These are phyloP conservation scores for Ridgeia piscesae DNA, from an alignment of 1,140 invertebrate genomes.

Conservation along the genomic window DNA sequence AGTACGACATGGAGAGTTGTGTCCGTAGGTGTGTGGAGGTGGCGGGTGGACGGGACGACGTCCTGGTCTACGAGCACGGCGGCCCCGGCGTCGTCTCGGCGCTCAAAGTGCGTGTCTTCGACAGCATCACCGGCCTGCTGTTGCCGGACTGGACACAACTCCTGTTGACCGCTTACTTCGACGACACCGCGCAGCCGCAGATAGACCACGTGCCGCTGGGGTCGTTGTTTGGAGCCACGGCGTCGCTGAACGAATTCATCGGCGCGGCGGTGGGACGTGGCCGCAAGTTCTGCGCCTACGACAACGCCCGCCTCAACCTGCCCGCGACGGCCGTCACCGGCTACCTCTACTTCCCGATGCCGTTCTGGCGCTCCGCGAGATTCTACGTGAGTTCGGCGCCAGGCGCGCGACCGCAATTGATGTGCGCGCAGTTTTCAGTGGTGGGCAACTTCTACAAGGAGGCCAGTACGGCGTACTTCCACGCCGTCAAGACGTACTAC, in stretches of 20 bases:
- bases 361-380: constrained; percentile 24
- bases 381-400: not conserved
- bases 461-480: constrained; percentile 25
- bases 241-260: constrained; percentile 23
- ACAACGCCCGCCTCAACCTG: not conserved
- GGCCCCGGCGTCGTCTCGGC: constrained; percentile 21
- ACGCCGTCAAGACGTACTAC: constrained; percentile 16
- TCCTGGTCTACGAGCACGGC: not conserved
- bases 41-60: not conserved
- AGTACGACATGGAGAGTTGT: too few species aligned
- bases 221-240: constrained; percentile 22
- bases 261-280: constrained; percentile 24
- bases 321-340: constrained; percentile 18
- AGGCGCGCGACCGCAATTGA: not conserved
- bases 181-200: constrained; percentile 19
- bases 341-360: constrained; percentile 30
- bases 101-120: constrained; percentile 14
- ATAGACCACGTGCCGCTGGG: constrained; percentile 25
- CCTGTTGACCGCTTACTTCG: constrained; percentile 21
- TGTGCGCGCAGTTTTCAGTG: constrained; percentile 25
- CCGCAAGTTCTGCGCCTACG: constrained; percentile 15
- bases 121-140: not conserved
- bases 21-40: constrained; percentile 2
- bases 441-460: constrained; percentile 19
- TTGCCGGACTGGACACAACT: constrained; percentile 21